These are phyloP conservation scores for Petrolisthes manimaculis DNA, from an alignment of 2,888 invertebrate genomes.

Conservation along the genomic window DNA sequence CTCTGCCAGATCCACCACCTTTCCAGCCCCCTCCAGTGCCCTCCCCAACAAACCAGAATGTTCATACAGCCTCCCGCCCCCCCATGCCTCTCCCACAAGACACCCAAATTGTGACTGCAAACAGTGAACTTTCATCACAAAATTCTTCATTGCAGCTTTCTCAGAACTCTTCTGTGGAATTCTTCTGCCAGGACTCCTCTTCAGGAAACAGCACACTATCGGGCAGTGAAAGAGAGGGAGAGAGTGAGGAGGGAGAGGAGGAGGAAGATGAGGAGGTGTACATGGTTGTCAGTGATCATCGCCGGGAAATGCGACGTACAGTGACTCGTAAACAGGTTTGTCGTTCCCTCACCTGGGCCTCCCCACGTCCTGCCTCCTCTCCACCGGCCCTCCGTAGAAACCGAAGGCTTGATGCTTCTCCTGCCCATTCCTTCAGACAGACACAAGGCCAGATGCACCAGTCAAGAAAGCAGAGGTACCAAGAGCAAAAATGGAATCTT, in stretches of 20 bases:
- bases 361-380: slow-evolving; percentile 39
- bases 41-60: neutral
- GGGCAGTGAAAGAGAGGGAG: slow-evolving; percentile 55
- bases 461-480: neutral
- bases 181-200: slow-evolving; percentile 40
- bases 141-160: neutral
- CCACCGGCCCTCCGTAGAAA: slow-evolving; percentile 12
- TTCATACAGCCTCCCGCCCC: slow-evolving; percentile 23
- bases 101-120: neutral
- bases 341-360: slow-evolving; percentile 63
- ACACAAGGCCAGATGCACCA: slow-evolving; percentile 1
- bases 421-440: slow-evolving; percentile 6
- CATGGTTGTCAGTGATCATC: slow-evolving; percentile 53
- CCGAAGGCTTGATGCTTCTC: slow-evolving; percentile 4
- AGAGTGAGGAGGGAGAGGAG: slow-evolving; percentile 37
- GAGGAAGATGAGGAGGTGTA: slow-evolving; percentile 47
- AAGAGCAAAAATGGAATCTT: neutral
- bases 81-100: slow-evolving; percentile 52
- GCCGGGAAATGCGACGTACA: slow-evolving; percentile 38
- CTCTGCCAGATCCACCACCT: slow-evolving; percentile 57
- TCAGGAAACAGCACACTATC: slow-evolving; percentile 56
- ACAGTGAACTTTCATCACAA: neutral
- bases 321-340: slow-evolving; percentile 44
- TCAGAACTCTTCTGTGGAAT: slow-evolving; percentile 28
- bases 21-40: slow-evolving; percentile 52